Conservation (phyloP, 2,113 vertebrate genomes). For the Macaca fascicularis region T2T-MFA8v1.1 NC_088375.1:217973001-217973500, state of each 20-base stretch:
- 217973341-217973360: background rate
- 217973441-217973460: background rate
- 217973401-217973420: background rate
- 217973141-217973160: accelerated
- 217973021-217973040: background rate
- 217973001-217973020: background rate
- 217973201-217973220: background rate
- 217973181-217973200: background rate
- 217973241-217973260: background rate
- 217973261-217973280: background rate
- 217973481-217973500: background rate
- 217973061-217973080: background rate
- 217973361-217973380: accelerated
- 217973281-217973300: background rate
- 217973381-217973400: background rate
- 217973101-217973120: background rate
- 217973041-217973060: accelerated
- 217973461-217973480: background rate
- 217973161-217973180: background rate
- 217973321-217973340: background rate
- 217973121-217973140: background rate
- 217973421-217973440: background rate
- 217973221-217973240: background rate
- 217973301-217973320: background rate
- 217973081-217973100: background rate